Conservation (phyloP, 2,797 vertebrate genomes). For the Varecia variegata region DNA sequence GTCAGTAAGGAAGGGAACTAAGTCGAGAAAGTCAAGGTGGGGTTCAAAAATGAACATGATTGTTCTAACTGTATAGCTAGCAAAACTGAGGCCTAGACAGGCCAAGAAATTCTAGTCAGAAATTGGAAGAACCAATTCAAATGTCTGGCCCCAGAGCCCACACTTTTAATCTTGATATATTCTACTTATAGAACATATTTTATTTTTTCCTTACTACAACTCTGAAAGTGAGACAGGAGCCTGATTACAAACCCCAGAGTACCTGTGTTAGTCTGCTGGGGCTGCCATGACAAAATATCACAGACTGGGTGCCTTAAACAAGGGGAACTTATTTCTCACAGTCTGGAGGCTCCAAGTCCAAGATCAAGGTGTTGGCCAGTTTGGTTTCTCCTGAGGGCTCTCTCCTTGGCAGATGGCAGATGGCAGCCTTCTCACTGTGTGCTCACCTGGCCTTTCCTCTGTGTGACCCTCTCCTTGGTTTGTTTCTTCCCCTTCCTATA, state of each 20-base stretch:
- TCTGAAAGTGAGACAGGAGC: neutral
- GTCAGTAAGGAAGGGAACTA: neutral
- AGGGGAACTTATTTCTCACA: neutral
- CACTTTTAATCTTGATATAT: neutral
- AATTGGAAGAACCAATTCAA: neutral
- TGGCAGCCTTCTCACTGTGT: neutral
- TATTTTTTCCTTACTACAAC: neutral
- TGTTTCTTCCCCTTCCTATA: neutral
- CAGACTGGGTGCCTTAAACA: neutral
- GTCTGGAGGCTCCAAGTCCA: neutral
- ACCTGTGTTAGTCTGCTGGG: neutral
- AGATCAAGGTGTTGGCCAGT: neutral
- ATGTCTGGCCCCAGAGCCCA: neutral
- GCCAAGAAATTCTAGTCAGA: neutral
- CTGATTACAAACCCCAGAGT: neutral
- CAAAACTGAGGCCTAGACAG: neutral
- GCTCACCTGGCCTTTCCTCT: neutral
- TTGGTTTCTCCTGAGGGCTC: neutral
- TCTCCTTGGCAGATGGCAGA: neutral
- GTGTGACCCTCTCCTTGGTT: accelerated
- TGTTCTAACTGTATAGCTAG: neutral
- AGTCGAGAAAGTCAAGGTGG: accelerated
- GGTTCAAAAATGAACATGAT: neutral
- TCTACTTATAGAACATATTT: neutral
- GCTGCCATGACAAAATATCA: neutral